These are phyloP conservation scores for Vultur gryphus DNA, from an alignment of 2,797 vertebrate genomes.

Conservation along the genomic window DNA sequence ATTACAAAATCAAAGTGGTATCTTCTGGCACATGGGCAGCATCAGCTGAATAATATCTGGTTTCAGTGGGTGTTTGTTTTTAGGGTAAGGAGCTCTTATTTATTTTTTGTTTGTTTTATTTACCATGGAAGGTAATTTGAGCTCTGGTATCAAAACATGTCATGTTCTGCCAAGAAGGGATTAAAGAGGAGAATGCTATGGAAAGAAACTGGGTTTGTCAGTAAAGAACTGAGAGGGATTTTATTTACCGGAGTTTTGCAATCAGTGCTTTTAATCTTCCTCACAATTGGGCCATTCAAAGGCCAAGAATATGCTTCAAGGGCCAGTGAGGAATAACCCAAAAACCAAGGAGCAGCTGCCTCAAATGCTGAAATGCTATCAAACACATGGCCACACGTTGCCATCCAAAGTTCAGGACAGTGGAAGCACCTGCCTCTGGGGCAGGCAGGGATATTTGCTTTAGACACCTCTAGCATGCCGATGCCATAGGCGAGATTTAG, in stretches of 20 bases:
- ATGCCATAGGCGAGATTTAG: background rate
- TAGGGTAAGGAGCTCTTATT: conserved; percentile 64
- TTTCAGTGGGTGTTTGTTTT: conserved; percentile 70
- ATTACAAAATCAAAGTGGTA: conserved; percentile 4
- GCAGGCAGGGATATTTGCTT: background rate
- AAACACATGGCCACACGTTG: background rate
- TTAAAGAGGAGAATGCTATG: conserved; percentile 66
- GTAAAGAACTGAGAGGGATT: conserved; percentile 38
- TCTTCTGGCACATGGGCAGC: conserved; percentile 11
- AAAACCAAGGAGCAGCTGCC: background rate
- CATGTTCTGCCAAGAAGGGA: conserved; percentile 76
- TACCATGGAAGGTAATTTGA: conserved; percentile 72
- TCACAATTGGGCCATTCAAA: conserved; percentile 42
- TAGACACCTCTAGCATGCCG: background rate
- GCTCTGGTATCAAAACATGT: conserved; percentile 61
- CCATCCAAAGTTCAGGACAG: background rate
- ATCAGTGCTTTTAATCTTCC: conserved; percentile 67
- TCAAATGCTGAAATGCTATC: background rate
- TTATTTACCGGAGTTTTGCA: conserved; percentile 67
- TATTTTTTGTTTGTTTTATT: conserved; percentile 71
- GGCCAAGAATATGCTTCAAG: background rate
- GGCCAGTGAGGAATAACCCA: background rate
- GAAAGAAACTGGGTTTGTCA: conserved; percentile 69
- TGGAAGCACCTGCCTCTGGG: background rate
- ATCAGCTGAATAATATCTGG: background rate